phyloP scores from a whole-genome alignment of 2,888 invertebrate species.

The Tipula lateralis region DNA sequence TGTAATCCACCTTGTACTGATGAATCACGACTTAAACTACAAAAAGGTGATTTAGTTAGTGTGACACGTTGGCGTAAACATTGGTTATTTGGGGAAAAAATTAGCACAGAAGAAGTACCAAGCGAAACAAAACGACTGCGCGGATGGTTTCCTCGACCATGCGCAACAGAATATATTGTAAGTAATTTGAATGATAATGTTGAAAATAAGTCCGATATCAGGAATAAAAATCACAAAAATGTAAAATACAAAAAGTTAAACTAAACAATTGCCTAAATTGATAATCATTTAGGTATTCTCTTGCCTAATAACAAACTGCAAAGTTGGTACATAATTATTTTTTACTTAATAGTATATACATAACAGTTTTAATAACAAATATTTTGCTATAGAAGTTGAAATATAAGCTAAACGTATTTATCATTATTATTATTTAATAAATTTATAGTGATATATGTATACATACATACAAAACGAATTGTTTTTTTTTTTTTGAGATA shows the following conservation, averaged over 20 bases:
- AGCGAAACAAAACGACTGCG: constrained; percentile 50
- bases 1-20: constrained; percentile 77
- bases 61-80: constrained; percentile 88
- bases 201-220: not conserved
- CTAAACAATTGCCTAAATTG: not conserved
- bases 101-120: constrained; percentile 39
- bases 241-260: not conserved
- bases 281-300: not conserved
- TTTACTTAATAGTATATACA: not conserved
- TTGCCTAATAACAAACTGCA: not conserved
- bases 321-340: not conserved
- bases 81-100: constrained; percentile 85
- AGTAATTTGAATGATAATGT: not conserved
- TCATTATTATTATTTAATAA: not conserved
- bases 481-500: too few relatives aligned
- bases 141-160: constrained; percentile 87
- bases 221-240: not conserved
- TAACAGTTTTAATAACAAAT: not conserved
- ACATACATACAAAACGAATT: too few relatives aligned
- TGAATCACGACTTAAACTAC: constrained; percentile 73
- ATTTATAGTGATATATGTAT: not conserved
- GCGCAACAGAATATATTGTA: constrained; percentile 61
- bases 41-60: constrained; percentile 63
- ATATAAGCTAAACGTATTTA: not conserved
- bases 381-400: not conserved